Base-by-base conservation (phyloP, 2,888 invertebrate species). In the Zonitis immaculata region DNA sequence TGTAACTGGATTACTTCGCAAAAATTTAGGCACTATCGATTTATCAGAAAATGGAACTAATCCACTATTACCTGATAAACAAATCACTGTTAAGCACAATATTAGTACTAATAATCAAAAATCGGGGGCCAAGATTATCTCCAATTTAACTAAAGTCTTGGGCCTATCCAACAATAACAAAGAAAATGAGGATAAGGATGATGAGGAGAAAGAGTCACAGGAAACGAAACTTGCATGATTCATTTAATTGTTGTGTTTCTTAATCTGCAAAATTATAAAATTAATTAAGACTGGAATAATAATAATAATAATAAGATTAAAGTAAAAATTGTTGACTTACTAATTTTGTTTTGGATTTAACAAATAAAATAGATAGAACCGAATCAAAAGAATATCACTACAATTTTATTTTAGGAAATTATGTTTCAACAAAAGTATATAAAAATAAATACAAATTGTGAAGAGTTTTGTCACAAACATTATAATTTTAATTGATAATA, bases 1-100 rank as follows among this genome's bases (percentile, higher is more conserved):
- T 2, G 68, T 81, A 1, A 81, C 81, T 0, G 80, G 80, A 6
- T 73, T 80, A 47, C 76, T 79, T 1, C 79, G 77, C 1, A 76
- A 78, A 56, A 72, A 79, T 52, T 78, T 79, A 35, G 56, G 58
- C 6, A 50, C 69, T 5, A 51, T 68, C 18, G 51, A 70, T 18
- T 62, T 67, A 1, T 55, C 51, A 11, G 52, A 27, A 3, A 20
- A 57, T 30, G 56, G 47, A 1, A 54, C 60, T 4, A 59, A 60
- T 25, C 62, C 70, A 1, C 28, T 69, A 8, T 61, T 72, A 12
- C 74, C 73, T 5, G 67, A 70, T 44, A 68, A 70, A 35, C 61
- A 73, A 49, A 58, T 74, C 6, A 70, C 61, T 44, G 66, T 74
- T 3, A 70, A 66, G 16, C 69, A 69, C 43, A 74, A 74, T 50